Base-by-base conservation (phyloP, 2,888 invertebrate species). In the Barypeithes pellucidus region DNA sequence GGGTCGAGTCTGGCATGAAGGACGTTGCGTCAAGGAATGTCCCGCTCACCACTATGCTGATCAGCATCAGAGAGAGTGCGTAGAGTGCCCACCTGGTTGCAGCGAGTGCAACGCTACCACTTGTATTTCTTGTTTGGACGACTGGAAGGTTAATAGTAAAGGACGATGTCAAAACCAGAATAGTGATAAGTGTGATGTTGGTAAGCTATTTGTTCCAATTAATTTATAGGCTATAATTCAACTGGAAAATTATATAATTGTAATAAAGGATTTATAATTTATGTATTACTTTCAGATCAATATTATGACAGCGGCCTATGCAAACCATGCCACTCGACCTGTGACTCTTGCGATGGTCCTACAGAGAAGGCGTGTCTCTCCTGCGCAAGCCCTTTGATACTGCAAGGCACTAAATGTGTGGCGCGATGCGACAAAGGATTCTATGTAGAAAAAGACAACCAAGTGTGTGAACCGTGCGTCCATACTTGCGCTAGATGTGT, bases 301-400 rank as follows among this genome's bases (percentile, higher is more conserved):
- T 95, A 93, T 86, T 91, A 89, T 80, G 93, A 93, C 80, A 89
- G 89, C 59, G 90, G 89, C 47, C 88, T 88, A 54, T 96, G 96
- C 84, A 90, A 90, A 75, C 88, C 89, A 3, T 96, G 96, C 82
- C 92, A 94, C 82, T 89, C 89, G 2, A 92, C 93, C 0, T 96
- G 96, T 81, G 93, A 93, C 76, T 91, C 92, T n/a, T 96, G 96
- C 83, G 92, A 91, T 75, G 95, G 95, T 0, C 89, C 91, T 3
- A 90, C 91, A n/a, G 91, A 92, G 36, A 88, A 88, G 45, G 90
- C 91, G 68, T 95, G 95, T 84, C 86, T 94, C 29, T 92, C 94
- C 36, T 95, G 95, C 80, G 89, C 89, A n/a, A 89, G 90, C 63
- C 92, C 94, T 20, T 88, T 94, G 62, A 88, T 94, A 57, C 88